These are phyloP conservation scores for Melopsittacus undulatus DNA, from an alignment of 2,797 vertebrate species.

Conservation along the genomic window DNA sequence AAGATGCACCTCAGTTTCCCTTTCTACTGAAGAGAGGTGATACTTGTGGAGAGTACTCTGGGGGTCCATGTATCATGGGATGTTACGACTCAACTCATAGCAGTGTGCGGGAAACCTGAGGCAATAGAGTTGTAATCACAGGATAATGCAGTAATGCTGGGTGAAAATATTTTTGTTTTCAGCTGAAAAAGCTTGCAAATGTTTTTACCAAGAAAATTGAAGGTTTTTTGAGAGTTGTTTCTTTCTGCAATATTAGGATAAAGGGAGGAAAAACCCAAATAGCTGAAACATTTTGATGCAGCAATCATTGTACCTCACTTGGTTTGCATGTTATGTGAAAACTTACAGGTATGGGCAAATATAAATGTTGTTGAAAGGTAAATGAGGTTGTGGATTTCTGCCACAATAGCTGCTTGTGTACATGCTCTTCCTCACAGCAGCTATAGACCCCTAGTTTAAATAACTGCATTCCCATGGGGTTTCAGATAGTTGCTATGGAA, in stretches of 20 bases:
- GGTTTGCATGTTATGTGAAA: neutral
- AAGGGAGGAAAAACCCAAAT: neutral
- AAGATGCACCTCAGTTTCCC: neutral
- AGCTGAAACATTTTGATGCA: neutral
- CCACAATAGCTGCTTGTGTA: neutral
- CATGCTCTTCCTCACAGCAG: neutral
- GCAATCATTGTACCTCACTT: neutral
- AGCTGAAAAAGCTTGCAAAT: neutral
- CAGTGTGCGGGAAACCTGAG: neutral
- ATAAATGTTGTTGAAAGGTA: neutral
- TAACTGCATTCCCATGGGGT: neutral
- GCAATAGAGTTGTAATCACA: neutral
- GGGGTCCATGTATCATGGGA: neutral
- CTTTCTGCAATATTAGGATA: neutral
- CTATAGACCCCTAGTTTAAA: neutral
- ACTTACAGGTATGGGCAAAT: neutral
- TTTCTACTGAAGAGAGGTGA: neutral
- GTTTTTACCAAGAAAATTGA: neutral
- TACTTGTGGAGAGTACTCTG: neutral
- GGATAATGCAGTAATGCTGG: neutral
- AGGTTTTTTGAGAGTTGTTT: neutral
- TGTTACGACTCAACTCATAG: accelerated
- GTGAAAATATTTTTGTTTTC: neutral
- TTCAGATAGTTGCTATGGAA: neutral
- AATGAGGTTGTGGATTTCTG: neutral